A percentile compares a stretch with the other conserved stretches of the same genome.
Conservation (phyloP, 1,140 invertebrate genomes). For the Caerostris extrusa region DNA sequence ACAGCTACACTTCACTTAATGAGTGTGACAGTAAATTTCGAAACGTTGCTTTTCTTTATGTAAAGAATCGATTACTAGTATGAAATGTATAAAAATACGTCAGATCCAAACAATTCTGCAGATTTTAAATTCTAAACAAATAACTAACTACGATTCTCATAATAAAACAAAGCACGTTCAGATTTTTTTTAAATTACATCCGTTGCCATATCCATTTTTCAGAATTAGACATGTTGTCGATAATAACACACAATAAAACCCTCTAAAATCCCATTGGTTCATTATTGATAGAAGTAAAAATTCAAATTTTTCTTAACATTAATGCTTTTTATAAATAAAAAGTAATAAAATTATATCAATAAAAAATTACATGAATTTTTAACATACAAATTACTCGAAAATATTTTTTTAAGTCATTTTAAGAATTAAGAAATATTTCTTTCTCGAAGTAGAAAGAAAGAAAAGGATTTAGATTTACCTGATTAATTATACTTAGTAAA, state of each 20-base stretch:
- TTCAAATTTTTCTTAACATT: background rate
- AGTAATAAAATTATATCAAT: too few species aligned
- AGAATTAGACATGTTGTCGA: constrained; percentile 50
- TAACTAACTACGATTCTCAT: constrained; percentile 55
- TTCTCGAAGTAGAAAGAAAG: too few species aligned
- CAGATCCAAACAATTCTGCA: background rate
- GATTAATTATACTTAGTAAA: too few species aligned
- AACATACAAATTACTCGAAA: too few species aligned
- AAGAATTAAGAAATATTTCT: too few species aligned
- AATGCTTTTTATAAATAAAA: too few species aligned
- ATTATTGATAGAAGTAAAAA: background rate
- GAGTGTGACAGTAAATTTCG: background rate
- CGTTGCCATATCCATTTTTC: constrained; percentile 55
- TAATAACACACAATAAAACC: background rate
- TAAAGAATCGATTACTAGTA: background rate
- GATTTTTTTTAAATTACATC: constrained; percentile 53
- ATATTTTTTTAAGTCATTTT: too few species aligned
- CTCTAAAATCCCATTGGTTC: background rate
- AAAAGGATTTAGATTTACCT: too few species aligned
- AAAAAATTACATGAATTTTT: too few species aligned
- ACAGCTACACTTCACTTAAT: constrained; percentile 66
- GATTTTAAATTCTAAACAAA: constrained; percentile 30
- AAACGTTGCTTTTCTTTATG: background rate
- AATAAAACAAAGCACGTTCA: constrained; percentile 76
- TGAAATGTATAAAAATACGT: background rate